A percentile compares a stretch with the other conserved stretches of the same genome.
phyloP scores from a whole-genome alignment of 2,113 vertebrate genomes.

The Alosa alosa region DNA sequence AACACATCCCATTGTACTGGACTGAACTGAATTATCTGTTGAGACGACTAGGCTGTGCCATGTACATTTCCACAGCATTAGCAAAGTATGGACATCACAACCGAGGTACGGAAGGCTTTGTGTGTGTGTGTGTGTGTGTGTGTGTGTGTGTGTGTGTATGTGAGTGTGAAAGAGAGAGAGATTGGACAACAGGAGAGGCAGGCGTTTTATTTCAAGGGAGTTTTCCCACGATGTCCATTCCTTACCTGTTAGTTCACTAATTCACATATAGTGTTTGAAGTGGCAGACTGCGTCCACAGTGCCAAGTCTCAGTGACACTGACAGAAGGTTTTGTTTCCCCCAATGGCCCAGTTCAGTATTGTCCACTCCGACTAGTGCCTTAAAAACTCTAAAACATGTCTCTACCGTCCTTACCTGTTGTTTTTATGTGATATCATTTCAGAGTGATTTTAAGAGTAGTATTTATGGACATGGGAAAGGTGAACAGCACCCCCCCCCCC shows the following conservation, averaged over 20 bases:
- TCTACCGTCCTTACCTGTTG: constrained; percentile 33
- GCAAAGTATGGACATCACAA: neutral
- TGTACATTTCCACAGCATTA: neutral
- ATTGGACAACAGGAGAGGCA: neutral
- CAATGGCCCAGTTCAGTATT: constrained; percentile 10
- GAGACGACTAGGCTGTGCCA: neutral
- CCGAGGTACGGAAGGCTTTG: neutral
- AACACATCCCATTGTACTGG: neutral
- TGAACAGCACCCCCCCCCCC: constrained; percentile 42
- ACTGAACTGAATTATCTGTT: neutral
- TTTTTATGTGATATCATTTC: constrained; percentile 60
- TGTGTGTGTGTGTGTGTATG: neutral
- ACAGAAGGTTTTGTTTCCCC: neutral
- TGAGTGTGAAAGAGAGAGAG: too few species aligned
- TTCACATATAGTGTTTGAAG: neutral
- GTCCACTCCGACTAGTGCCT: constrained; percentile 36
- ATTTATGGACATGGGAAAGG: constrained; percentile 66
- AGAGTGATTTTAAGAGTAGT: constrained; percentile 61
- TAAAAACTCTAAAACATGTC: constrained; percentile 51
- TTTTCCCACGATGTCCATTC: neutral
- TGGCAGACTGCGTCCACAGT: neutral
- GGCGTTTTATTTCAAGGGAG: neutral
- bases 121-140: neutral
- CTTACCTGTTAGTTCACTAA: neutral
- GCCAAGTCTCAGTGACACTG: neutral